Evolutionary conservation across 35 echinoderm and acorn worm genomes (phyloP).

Genomic region (Ophiothrix spiculata): DNA sequence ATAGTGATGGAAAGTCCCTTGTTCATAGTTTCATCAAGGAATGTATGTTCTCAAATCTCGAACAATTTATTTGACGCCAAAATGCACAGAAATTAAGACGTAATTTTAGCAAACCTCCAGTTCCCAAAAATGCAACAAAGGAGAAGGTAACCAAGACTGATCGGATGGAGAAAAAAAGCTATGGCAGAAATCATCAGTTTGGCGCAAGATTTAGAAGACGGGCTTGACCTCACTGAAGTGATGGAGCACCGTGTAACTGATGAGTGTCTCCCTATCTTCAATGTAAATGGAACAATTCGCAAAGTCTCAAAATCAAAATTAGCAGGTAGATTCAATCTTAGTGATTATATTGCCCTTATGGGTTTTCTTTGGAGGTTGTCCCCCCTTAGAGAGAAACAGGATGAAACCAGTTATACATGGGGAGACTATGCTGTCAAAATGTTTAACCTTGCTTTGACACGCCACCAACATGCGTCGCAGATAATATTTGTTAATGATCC

Average conservation of each 20-base stretch:
- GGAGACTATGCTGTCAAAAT: slow-evolving; percentile 20
- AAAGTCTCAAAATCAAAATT: slow-evolving; percentile 21
- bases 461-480: slow-evolving; percentile 20
- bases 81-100: slow-evolving; percentile 29
- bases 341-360: slow-evolving; percentile 22
- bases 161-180: slow-evolving; percentile 17
- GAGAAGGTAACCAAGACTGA: slow-evolving; percentile 24
- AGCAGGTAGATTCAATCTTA: slow-evolving; percentile 14
- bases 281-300: slow-evolving; percentile 40
- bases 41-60: slow-evolving; percentile 17
- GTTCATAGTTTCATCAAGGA: background rate
- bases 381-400: slow-evolving; percentile 11
- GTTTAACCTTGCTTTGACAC: slow-evolving; percentile 17
- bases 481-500: slow-evolving; percentile 7
- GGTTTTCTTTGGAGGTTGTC: background rate
- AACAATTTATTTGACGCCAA: slow-evolving; percentile 19
- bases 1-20: background rate
- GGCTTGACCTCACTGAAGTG: slow-evolving; percentile 20
- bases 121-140: slow-evolving; percentile 19
- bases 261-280: slow-evolving; percentile 34
- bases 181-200: slow-evolving; percentile 19
- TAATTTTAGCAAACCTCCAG: slow-evolving; percentile 31
- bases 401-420: slow-evolving; percentile 23
- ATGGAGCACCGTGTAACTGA: slow-evolving; percentile 33
- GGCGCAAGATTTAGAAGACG: slow-evolving; percentile 30